phyloP scores from a whole-genome alignment of 37 sponge, comb jelly and placozoan genomes.

The Oopsacas minuta region DNA sequence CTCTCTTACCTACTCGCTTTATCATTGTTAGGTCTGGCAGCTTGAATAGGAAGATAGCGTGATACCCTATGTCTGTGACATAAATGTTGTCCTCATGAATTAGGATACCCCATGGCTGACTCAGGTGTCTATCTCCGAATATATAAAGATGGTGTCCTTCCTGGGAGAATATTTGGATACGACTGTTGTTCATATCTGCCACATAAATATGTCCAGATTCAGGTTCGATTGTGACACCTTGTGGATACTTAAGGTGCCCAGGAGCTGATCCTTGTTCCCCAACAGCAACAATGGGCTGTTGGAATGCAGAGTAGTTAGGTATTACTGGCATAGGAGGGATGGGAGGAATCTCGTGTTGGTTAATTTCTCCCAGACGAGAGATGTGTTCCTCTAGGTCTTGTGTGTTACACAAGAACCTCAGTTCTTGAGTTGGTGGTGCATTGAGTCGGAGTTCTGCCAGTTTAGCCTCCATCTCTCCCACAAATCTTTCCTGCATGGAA shows the following conservation, averaged over 20 bases:
- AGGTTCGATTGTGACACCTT: background rate
- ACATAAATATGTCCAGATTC: slow-evolving; percentile 8
- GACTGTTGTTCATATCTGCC: background rate
- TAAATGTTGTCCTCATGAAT: background rate
- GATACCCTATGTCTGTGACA: background rate
- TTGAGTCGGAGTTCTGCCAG: background rate
- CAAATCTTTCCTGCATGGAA: background rate
- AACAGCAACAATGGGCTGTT: background rate
- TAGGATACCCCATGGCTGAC: background rate
- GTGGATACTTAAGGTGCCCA: background rate
- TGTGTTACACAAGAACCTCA: background rate
- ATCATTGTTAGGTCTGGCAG: background rate
- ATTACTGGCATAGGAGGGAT: background rate
- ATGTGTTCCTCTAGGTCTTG: background rate
- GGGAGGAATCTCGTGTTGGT: background rate
- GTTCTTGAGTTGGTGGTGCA: background rate
- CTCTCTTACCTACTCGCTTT: slow-evolving; percentile 16
- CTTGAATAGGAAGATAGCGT: background rate
- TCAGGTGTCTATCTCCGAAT: background rate
- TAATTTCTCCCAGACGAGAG: background rate
- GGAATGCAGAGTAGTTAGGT: background rate
- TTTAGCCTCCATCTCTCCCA: background rate
- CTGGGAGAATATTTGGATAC: background rate
- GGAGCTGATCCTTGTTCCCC: background rate
- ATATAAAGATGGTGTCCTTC: background rate